phyloP scores from a whole-genome alignment of 2,113 vertebrate genomes.

The Equus quagga region DNA sequence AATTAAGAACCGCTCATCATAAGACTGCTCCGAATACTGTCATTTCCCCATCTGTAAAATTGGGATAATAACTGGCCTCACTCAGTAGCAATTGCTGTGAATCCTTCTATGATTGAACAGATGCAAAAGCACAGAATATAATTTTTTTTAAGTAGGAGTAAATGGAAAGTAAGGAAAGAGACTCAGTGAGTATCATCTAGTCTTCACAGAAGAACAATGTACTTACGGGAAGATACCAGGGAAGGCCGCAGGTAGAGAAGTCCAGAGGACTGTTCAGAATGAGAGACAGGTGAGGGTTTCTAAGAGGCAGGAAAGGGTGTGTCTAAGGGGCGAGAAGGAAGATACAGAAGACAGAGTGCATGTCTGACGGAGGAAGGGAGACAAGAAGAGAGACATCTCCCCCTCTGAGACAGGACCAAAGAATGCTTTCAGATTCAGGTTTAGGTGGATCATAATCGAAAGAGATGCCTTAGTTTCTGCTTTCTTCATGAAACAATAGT shows the following conservation, averaged over 20 bases:
- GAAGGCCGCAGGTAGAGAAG: not conserved
- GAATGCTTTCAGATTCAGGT: not conserved
- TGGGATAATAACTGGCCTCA: not conserved
- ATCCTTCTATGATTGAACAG: not conserved
- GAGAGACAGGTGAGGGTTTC: not conserved
- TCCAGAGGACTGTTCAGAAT: no score
- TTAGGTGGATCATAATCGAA: fast-evolving
- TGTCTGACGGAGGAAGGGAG: not conserved
- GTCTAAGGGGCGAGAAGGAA: not conserved
- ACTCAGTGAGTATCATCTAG: not conserved
- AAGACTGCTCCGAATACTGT: not conserved
- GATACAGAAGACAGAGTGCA: not conserved
- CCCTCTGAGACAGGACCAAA: not conserved
- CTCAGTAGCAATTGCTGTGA: not conserved
- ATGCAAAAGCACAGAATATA: not conserved
- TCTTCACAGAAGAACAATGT: not conserved
- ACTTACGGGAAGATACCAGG: fast-evolving
- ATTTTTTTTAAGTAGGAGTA: not conserved
- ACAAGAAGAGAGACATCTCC: not conserved
- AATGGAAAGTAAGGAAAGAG: not conserved
- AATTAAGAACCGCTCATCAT: not conserved
- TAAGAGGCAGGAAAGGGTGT: not conserved
- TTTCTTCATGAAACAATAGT: not conserved
- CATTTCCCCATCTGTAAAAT: not conserved
- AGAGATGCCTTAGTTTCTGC: not conserved